These are phyloP conservation scores for Pyrocoelia pectoralis DNA, from an alignment of 2,888 invertebrate species.

Conservation along the genomic window DNA sequence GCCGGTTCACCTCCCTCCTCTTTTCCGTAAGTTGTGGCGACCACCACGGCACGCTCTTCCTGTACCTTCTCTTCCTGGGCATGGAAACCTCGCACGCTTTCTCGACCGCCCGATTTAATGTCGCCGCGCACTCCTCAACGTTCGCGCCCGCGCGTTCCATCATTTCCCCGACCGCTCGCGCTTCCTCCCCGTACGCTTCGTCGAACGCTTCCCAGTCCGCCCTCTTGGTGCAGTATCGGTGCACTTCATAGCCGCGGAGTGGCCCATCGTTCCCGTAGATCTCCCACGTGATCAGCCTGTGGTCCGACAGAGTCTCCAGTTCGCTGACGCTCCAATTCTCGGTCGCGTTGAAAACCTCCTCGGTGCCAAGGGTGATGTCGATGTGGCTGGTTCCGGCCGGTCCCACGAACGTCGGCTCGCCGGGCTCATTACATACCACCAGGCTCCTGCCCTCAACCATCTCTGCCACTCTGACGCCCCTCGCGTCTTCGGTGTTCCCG, in stretches of 20 bases:
- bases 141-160: neutral
- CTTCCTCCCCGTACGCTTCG: no score
- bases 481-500: neutral
- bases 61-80: constrained; percentile 11
- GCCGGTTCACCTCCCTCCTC: constrained; percentile 1
- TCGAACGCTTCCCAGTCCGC: no score
- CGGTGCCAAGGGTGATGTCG: neutral
- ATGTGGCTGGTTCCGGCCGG: neutral
- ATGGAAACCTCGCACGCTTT: constrained; percentile 17
- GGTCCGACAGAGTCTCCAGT: neutral
- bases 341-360: neutral
- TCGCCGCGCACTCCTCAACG: neutral
- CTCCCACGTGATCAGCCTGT: neutral
- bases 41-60: constrained; percentile 31
- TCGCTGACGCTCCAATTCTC: neutral
- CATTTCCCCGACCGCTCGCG: no score
- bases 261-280: neutral
- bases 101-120: constrained; percentile 12
- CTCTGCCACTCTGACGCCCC: neutral
- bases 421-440: neutral
- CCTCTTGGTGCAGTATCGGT: no score
- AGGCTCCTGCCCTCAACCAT: neutral
- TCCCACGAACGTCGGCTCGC: neutral
- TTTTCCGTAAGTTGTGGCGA: constrained; percentile 19
- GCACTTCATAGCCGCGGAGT: neutral